Evolutionary conservation across 2,797 vertebrate genomes (phyloP).

Genomic region (Platyrinchus mystaceus): DNA sequence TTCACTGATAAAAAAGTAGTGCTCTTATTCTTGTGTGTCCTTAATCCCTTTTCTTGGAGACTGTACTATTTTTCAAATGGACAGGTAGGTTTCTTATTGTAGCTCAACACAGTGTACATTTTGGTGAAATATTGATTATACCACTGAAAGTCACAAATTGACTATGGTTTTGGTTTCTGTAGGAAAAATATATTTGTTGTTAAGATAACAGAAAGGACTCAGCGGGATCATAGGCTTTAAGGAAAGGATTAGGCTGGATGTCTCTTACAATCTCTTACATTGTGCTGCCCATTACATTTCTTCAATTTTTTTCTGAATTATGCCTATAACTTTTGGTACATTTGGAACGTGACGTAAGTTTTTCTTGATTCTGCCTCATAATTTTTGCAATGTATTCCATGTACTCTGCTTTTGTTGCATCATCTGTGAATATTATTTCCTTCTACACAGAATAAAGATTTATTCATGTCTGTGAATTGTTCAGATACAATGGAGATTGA

Average conservation of each 20-base stretch:
- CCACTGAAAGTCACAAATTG: not conserved
- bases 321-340: not conserved
- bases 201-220: not conserved
- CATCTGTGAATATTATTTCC: not conserved
- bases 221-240: not conserved
- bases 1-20: not conserved
- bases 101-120: not conserved
- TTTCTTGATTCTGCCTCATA: not conserved
- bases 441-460: not conserved
- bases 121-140: not conserved
- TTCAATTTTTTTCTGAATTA: not conserved
- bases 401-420: not conserved
- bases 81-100: not conserved
- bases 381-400: not conserved
- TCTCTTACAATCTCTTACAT: not conserved
- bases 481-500: not conserved
- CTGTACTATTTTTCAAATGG: not conserved
- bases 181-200: not conserved
- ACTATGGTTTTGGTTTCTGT: not conserved
- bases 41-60: not conserved
- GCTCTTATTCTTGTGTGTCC: not conserved
- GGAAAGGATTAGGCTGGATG: not conserved
- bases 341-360: not conserved
- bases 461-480: not conserved
- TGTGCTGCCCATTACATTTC: not conserved